Base-by-base conservation (phyloP, 2,113 vertebrate species). In the Oriolus oriolus region DNA sequence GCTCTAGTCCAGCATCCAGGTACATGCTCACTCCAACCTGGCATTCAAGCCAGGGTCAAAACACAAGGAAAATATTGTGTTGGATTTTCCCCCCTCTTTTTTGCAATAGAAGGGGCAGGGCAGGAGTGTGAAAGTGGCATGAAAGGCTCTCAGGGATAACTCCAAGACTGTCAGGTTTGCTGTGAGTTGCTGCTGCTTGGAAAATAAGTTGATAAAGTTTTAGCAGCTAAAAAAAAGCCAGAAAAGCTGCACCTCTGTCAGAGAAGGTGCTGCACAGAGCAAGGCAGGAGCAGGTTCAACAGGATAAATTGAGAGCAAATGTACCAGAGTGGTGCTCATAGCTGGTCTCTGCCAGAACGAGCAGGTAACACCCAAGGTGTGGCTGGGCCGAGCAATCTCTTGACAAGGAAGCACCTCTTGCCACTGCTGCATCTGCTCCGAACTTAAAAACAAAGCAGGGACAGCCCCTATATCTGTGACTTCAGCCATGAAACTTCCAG, bases 301-400 rank as follows among this genome's bases (percentile, higher is more conserved):
- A 88, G 85, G 87, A 79, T 90, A 41, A 80, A 83, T 41, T 18
- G 75, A 41, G n/a, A 88, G 54, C 18, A 57, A 59, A 70, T 28
- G 78, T 30, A 50, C 24, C 66, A n/a, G 83, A 83, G 68, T 65
- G 21, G 23, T 28, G 56, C 71, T 71, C 28, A 1, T 2, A 49
- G 53, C 90, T 44, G 53, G 33, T 24, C 54, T 57, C 20, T 73
- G 65, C 73, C 69, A 59, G 77, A 6, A 24, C 0, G 8, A 76
- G 85, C 85, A 68, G 78, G 90, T 77, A 93, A 96, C 92, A 88
- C 95, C 96, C 85, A 54, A 74, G 95, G 93, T 71, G 90, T 90
- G 93, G 88, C 11, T 1, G 1, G 68, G 59, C 63, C 7, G 13
- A 83, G 63, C 59, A 79, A 56, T 35, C 71, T 79, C 69, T 26